Evolutionary conservation across 2,113 vertebrate species (phyloP), one percentile per base, ranked within the genome.

Genomic region (Caranx ignobilis): DNA sequence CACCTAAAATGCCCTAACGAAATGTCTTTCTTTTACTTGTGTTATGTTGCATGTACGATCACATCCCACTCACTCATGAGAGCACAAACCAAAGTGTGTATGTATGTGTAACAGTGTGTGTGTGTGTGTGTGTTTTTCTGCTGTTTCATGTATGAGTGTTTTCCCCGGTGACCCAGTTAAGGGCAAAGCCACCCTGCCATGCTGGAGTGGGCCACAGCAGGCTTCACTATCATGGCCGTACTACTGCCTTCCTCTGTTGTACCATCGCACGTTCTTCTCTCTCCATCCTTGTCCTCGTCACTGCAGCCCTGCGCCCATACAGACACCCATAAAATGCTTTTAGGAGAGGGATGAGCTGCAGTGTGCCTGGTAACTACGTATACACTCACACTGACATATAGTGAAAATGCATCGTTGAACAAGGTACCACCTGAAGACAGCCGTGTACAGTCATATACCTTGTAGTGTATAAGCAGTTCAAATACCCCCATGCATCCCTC

Each of bases 121-220:
- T 92, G 66, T 79, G 87, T 9, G 39, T 41, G 31, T 52, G 35
- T 62, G 57, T 18, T 45, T 73, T 85, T 85, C 70, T 83, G 85
- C 83, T 75, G 71, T 83, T 93, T 92, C 77, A 87, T 89, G 68
- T 82, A 47, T 90, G 88, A 84, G 47, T 41, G 65, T 88, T 70
- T 81, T 88, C 87, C 84, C 88, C 15, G 56, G 70, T 92, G 94
- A 94, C 93, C 94, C 92, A 94, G 73, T 94, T 89, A 92, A 84
- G 88, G 89, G 85, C 87, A 89, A 83, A 87, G 74, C 68, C 6
- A 21, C 81, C 89, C 79, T 81, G 71, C 70, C 84, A 81, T 64
- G 64, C 72, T 41, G 37, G 72, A 84, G 77, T 61, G 74, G 89
- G 77, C 77, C 87, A 86, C 3, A 11, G 63, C 66, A 55, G 32